Base-by-base conservation (phyloP, 2,888 invertebrate species). In the Ceriagrion tenellum region DNA sequence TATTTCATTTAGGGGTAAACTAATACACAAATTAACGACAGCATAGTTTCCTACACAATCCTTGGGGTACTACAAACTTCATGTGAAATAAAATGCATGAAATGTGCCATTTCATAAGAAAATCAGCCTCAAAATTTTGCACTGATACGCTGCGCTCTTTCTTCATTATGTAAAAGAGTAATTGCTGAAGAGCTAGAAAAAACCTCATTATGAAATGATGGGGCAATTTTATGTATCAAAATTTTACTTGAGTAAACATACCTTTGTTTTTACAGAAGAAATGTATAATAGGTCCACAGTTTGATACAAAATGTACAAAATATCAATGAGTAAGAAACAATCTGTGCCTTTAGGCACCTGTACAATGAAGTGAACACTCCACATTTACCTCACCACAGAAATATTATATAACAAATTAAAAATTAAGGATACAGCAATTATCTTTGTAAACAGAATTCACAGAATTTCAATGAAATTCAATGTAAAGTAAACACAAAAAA, bases 241-340 rank as follows among this genome's bases (percentile, higher is more conserved):
- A 59, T 95, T 95, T 95, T 95, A 95, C 81, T 95, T 74, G 90
- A 90, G 63, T 90, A 95, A 95, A 95, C 95, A 95, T 95, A 95
- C 95, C 95, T 95, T 95, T 74, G 89, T 95, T 90, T 95, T 93
- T 69, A 90, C 89, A 89, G 90, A 90, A 95, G 55, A 93, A 95
- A 95, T 90, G 74, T 90, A 81, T 81, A 90, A 91, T 90, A 91
- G 88, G 90, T 74, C 90, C 90, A 91, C 95, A 95, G 90, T 95
- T 95, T 95, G 90, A 81, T 95, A 95, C 90, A 95, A 95, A 95
- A 95, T 95, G 95, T 95, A 95, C 95, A 95, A 95, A 95, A 95
- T 95, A 95, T 63, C 74, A 95, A 90, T 90, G 90, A 95, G 90
- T 90, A 95, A 55, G 95, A 91, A 95, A 95, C 91, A 95, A 95